Evolutionary conservation across 2,797 vertebrate species (phyloP).

Genomic region (Coilia nasus): DNA sequence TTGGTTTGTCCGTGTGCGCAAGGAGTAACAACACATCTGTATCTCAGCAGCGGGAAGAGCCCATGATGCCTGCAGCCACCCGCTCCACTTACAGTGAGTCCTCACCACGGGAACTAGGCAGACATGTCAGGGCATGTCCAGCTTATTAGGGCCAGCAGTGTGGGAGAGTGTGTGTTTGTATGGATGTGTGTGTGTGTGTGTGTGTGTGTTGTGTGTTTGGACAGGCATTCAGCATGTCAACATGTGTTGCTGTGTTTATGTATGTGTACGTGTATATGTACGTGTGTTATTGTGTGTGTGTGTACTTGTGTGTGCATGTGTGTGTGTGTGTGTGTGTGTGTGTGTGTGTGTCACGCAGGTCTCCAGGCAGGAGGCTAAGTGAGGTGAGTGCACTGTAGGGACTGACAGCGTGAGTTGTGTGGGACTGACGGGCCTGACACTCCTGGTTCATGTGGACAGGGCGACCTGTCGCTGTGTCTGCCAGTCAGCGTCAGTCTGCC

Average conservation of each 20-base stretch:
- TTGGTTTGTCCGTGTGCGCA: background rate
- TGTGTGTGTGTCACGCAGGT: constrained; percentile 16
- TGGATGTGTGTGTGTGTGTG: background rate
- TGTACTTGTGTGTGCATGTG: background rate
- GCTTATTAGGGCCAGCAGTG: background rate
- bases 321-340: constrained; percentile 17
- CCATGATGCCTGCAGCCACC: background rate
- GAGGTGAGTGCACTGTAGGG: constrained; percentile 43
- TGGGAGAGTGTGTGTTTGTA: constrained; percentile 15
- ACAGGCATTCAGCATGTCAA: too few relatives aligned
- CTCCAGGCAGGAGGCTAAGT: constrained; percentile 20
- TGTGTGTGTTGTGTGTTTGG: background rate
- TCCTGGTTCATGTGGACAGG: constrained; percentile 62
- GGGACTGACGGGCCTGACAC: constrained; percentile 70
- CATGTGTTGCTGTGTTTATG: background rate
- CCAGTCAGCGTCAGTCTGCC: background rate
- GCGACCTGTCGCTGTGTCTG: constrained; percentile 61
- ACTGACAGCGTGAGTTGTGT: constrained; percentile 60
- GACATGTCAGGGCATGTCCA: background rate
- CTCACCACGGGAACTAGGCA: background rate
- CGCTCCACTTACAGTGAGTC: background rate
- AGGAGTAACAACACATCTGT: background rate
- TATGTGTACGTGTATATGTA: background rate
- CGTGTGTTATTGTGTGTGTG: background rate
- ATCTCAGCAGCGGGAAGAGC: background rate